Conservation (phyloP, 2,888 invertebrate species). For the Drosophila neonasuta region DNA sequence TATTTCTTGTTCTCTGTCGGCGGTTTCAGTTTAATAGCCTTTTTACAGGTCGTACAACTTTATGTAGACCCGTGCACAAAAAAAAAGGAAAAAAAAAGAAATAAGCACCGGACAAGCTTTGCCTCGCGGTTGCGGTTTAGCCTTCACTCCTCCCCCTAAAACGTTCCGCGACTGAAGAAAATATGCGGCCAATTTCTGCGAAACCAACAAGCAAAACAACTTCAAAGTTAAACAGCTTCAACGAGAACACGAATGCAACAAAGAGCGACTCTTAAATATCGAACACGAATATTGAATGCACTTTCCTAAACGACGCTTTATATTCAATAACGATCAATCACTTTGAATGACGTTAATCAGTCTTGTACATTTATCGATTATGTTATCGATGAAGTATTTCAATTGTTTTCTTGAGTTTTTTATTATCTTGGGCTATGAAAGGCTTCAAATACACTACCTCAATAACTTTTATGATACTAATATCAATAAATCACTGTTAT, state of each 20-base stretch:
- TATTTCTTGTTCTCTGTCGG: background rate
- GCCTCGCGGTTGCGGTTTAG: background rate
- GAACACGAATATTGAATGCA: conserved; percentile 31
- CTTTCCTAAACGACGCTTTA: conserved; percentile 5
- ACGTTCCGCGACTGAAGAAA: conserved; percentile 38
- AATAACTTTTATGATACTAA: too few relatives aligned
- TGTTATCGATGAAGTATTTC: too few relatives aligned
- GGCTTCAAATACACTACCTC: too few relatives aligned
- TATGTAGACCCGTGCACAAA: conserved; percentile 46
- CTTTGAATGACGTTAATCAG: background rate
- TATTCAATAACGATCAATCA: background rate
- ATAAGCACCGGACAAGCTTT: conserved; percentile 22
- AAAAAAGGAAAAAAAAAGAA: background rate
- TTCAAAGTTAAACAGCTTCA: conserved; percentile 39
- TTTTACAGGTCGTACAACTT: conserved; percentile 77
- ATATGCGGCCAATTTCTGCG: conserved; percentile 60
- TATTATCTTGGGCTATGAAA: too few relatives aligned
- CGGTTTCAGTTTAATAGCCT: conserved; percentile 70
- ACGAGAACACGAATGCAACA: background rate
- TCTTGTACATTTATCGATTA: background rate
- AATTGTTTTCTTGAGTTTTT: too few relatives aligned
- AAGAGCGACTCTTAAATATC: background rate
- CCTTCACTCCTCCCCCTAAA: background rate
- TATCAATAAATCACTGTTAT: too few relatives aligned
- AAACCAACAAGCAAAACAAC: conserved; percentile 43